A percentile compares a stretch with the other conserved stretches of the same genome.
Conservation (phyloP, 2,797 vertebrate genomes). For the Myripristis murdjan region DNA sequence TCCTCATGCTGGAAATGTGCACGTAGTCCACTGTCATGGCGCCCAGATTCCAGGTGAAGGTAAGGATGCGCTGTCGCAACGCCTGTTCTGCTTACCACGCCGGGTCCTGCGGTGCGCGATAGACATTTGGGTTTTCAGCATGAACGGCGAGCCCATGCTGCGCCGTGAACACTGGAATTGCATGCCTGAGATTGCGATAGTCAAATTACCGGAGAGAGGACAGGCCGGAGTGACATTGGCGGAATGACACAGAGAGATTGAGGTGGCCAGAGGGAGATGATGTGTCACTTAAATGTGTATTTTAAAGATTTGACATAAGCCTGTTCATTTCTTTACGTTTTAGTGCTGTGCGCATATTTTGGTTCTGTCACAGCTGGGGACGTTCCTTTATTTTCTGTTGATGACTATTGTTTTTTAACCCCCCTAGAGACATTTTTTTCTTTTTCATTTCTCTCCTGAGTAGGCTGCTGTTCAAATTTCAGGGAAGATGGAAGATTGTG, state of each 20-base stretch:
- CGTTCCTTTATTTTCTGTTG: too few relatives aligned
- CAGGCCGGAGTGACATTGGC: conserved; percentile 82
- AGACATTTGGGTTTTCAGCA: neutral
- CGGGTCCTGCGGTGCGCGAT: conserved; percentile 28
- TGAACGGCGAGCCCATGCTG: neutral
- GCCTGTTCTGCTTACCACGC: conserved; percentile 38
- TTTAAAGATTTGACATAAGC: neutral
- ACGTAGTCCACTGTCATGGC: conserved; percentile 82
- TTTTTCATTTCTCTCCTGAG: neutral
- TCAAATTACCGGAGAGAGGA: conserved; percentile 26
- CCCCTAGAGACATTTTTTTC: neutral
- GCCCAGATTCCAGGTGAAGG: conserved; percentile 88
- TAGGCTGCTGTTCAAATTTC: neutral
- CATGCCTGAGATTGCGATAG: neutral
- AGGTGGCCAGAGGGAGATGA: conserved; percentile 32
- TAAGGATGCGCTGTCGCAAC: conserved; percentile 78
- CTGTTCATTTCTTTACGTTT: neutral
- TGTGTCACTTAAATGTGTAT: conserved; percentile 38
- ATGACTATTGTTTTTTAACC: too few relatives aligned
- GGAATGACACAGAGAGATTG: conserved; percentile 73
- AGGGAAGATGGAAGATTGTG: neutral
- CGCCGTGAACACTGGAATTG: neutral
- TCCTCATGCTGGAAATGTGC: conserved; percentile 46
- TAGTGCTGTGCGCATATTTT: conserved; percentile 6
- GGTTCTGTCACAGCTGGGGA: neutral